phyloP scores from a whole-genome alignment of 2,797 vertebrate species.

The Anolis apletophallus region DNA sequence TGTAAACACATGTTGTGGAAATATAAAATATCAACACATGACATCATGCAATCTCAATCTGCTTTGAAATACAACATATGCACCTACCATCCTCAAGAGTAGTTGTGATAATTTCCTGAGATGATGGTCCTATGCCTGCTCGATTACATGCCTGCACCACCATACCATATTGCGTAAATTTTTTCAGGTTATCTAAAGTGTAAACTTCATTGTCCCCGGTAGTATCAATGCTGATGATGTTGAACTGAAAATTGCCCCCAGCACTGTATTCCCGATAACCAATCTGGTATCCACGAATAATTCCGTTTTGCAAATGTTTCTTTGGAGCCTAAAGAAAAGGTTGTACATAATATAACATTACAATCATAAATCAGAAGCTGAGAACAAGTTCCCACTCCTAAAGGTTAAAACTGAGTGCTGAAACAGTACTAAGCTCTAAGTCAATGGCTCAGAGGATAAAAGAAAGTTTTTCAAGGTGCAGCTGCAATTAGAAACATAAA shows the following conservation, averaged over 20 bases:
- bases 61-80: neutral
- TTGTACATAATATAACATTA: conserved; percentile 11
- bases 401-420: conserved; percentile 7
- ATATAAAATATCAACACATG: conserved; percentile 8
- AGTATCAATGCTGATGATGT: conserved; percentile 95
- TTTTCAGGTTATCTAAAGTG: conserved; percentile 93
- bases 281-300: conserved; percentile 97
- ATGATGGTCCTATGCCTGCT: conserved; percentile 96
- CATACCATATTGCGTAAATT: conserved; percentile 98
- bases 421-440: neutral
- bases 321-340: conserved; percentile 86
- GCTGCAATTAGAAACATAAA: conserved; percentile 18
- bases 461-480: neutral
- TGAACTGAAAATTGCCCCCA: conserved; percentile 95
- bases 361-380: neutral
- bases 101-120: conserved; percentile 96
- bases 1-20: neutral
- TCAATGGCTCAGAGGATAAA: neutral
- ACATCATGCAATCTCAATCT: neutral
- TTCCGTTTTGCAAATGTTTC: conserved; percentile 95
- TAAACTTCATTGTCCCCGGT: conserved; percentile 94
- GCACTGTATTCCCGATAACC: conserved; percentile 97
- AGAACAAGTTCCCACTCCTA: neutral
- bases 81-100: conserved; percentile 95
- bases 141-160: conserved; percentile 97